Base-by-base conservation (phyloP, 2,797 vertebrate genomes). In the Sebastes reedi region DNA sequence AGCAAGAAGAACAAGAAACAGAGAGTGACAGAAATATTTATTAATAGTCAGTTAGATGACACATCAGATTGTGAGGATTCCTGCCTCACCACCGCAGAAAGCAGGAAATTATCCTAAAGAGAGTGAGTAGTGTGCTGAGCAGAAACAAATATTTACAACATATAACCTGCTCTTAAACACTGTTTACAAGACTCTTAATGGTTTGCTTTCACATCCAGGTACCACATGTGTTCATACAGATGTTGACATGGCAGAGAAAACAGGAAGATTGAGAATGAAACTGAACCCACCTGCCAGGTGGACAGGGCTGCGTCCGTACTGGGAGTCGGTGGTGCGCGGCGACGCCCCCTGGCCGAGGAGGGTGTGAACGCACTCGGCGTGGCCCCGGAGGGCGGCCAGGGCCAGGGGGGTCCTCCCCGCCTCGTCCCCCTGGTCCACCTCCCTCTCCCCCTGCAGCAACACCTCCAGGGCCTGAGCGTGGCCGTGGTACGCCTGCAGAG, bases 381-480 rank as follows among this genome's bases (percentile, higher is more conserved):
- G 98, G 22, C 98, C 98, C 81, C 95, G 94, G 13, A 98, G 97
- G 0, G 98, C 95, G 2, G 98, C 98, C 82, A 99, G 92, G 24
- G 98, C 97, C 94, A 99, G 91, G 2, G 98, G 95, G 0, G 98
- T 98, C 84, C 97, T 94, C 16, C 98, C 97, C 4, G 95, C 96
- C 84, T 98, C 97, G 2, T 99, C 98, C 82, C 92, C 95, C 80
- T 97, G 96, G 83, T 99, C 98, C 91, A 98, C 96, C 75, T 99
- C 97, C 14, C 95, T 92, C 81, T 96, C 94, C 0, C 96, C 97
- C 22, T 97, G 97, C 62, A 99, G 94, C 65, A 99, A 96, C 5
- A 99, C 97, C 90, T 99, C 97, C 93, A 99, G 87, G n/a, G 98
- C 98, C 91, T 98, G 97, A 8, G 97, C 96, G 52, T 99, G 98